Base-by-base conservation (phyloP, 2,113 vertebrate species). In the Saimiri boliviensis region DNA sequence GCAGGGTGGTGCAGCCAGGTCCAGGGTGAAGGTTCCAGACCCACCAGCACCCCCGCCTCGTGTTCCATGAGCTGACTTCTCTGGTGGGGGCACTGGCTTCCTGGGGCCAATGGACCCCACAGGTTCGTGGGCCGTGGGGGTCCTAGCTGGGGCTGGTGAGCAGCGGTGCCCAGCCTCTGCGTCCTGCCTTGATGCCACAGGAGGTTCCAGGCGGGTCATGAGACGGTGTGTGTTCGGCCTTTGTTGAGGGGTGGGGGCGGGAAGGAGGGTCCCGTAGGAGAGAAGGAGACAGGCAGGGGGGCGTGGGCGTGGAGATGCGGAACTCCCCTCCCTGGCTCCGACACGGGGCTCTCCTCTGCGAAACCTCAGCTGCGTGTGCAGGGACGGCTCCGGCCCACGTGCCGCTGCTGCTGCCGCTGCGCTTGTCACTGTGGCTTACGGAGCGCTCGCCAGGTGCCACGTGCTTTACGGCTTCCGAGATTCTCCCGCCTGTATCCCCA, bases 341-440 rank as follows among this genome's bases (percentile, higher is more conserved):
- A 3, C 0, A 13, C 54, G 52, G 3, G 66, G 37, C 80, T 81
- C 52, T 20, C n/a, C 37, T 79, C 82, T 82, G 0, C 83, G 2
- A 52, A 30, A 27, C 79, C 16, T 8, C 10, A 83, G 63, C 93
- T 71, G 21, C 1, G 6, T 10, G 17, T 13, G 30, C 32, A 32
- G 60, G 25, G 35, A 2, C 54, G 3, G 4, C 3, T 32, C 52
- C 27, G 25, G n/a, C 56, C 8, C 0, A 0, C 56, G 42, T 16
- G 2, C 42, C 32, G 16, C 84, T 13, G 12, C 13, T 13, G 11
- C 13, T 13, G 12, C 13, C 9, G 11, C 13, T 5, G 6, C 1
- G 0, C 56, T 35, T 5, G 2, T 19, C 2, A 0, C 8, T 0
- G 5, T 11, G 5, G 1, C 3, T 27, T 40, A 30, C 2, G 3